Conservation (phyloP, 2,797 vertebrate species). For the Spheniscus humboldti region DNA sequence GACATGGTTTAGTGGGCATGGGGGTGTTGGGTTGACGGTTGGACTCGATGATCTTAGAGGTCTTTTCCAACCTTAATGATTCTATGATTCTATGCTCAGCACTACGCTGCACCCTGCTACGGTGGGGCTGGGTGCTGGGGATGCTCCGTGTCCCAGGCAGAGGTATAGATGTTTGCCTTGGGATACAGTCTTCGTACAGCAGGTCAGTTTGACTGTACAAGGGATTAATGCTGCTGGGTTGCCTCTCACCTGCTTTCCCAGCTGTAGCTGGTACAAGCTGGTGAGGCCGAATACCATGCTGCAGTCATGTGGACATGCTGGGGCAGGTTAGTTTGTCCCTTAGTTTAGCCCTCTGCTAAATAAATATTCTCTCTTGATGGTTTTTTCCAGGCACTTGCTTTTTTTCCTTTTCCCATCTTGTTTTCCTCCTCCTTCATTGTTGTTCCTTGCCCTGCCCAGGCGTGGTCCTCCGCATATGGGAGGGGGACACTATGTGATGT, state of each 20-base stretch:
- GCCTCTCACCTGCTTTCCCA: not conserved
- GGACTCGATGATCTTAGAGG: no score
- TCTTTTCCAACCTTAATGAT: no score
- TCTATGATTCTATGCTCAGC: not conserved
- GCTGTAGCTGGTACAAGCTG: not conserved
- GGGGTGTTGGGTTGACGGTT: no score
- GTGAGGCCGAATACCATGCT: not conserved
- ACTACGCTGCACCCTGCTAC: not conserved
- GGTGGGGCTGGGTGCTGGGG: not conserved
- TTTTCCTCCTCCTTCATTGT: not conserved
- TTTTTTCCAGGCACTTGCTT: not conserved
- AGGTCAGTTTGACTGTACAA: not conserved
- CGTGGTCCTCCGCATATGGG: not conserved
- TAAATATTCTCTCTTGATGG: not conserved
- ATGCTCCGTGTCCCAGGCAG: not conserved
- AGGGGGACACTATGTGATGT: not conserved
- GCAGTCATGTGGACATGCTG: rapidly evolving
- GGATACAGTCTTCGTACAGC: not conserved
- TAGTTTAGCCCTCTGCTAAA: not conserved
- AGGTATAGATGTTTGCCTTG: not conserved
- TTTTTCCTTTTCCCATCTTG: not conserved
- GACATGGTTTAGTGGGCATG: no score
- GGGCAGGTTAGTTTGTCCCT: not conserved
- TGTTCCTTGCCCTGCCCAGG: not conserved
- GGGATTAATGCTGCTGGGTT: not conserved